Conservation (phyloP, 1,140 invertebrate genomes). For the Diabrotica undecimpunctata region DNA sequence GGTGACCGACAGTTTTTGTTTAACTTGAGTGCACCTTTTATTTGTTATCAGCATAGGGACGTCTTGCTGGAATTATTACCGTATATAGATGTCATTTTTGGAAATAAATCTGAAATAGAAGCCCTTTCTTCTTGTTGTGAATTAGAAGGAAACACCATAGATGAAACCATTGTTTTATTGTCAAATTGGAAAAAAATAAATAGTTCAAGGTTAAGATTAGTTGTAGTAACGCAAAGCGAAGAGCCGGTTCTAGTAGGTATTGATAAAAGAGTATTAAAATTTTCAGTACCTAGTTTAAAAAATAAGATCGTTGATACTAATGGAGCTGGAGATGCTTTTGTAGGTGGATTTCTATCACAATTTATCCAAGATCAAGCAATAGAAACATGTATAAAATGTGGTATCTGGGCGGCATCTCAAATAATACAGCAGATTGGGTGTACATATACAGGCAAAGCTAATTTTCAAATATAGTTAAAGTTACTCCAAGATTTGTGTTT, state of each 20-base stretch:
- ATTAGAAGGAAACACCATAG: conserved; percentile 68
- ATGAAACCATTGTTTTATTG: conserved; percentile 82
- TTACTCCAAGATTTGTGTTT: no score
- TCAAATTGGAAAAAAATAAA: conserved; percentile 75
- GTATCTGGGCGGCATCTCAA: conserved; percentile 80
- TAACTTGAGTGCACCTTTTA: conserved; percentile 96
- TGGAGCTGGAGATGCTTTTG: conserved; percentile 98
- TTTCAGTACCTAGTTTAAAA: conserved; percentile 66
- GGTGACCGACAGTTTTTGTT: conserved; percentile 80
- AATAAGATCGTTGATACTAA: conserved; percentile 95
- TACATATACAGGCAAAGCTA: conserved; percentile 66
- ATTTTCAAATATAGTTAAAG: conserved; percentile 35
- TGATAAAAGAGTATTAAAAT: conserved; percentile 66
- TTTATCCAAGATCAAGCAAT: conserved; percentile 75
- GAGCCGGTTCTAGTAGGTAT: conserved; percentile 80
- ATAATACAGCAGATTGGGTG: conserved; percentile 88
- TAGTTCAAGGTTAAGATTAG: conserved; percentile 62
- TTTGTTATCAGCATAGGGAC: conserved; percentile 86
- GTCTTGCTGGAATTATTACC: conserved; percentile 78
- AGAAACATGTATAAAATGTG: conserved; percentile 81
- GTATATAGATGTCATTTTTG: conserved; percentile 94
- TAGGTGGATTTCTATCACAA: conserved; percentile 92
- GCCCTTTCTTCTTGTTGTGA: conserved; percentile 78
- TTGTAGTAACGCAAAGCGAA: conserved; percentile 90
- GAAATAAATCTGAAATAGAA: conserved; percentile 92